Conservation (phyloP, 1,140 invertebrate genomes). For the Brachionus angularis region DNA sequence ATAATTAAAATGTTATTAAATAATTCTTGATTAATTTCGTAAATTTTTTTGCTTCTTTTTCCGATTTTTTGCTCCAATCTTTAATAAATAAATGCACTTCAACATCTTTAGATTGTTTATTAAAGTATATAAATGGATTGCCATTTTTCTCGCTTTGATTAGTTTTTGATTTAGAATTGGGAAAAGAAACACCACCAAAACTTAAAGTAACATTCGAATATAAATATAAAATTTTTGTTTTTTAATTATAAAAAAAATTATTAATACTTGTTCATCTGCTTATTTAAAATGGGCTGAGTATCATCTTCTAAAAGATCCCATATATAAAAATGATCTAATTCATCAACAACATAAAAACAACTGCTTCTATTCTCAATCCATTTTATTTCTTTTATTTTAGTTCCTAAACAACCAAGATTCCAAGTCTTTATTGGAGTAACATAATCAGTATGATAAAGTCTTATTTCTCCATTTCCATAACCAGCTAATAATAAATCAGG, state of each 20-base stretch:
- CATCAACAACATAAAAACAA: slow-evolving; percentile 33
- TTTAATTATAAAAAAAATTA: neutral
- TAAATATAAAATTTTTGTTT: neutral
- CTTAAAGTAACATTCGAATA: neutral
- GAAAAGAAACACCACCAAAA: neutral
- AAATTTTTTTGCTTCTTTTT: slow-evolving; percentile 41
- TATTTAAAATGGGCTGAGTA: slow-evolving; percentile 11
- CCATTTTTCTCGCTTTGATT: neutral
- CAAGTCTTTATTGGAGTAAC: slow-evolving; percentile 21
- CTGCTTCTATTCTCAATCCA: slow-evolving; percentile 26
- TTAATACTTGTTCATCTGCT: slow-evolving; percentile 3
- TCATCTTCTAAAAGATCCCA: slow-evolving; percentile 41
- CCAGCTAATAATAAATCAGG: slow-evolving; percentile 16
- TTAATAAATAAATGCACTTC: slow-evolving; percentile 27
- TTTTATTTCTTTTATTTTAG: slow-evolving; percentile 18
- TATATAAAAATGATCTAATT: slow-evolving; percentile 13
- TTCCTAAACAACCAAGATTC: slow-evolving; percentile 26
- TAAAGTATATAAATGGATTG: slow-evolving; percentile 27
- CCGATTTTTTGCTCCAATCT: slow-evolving; percentile 18
- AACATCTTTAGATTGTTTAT: slow-evolving; percentile 17
- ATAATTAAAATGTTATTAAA: slow-evolving; percentile 21
- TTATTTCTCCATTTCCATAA: slow-evolving; percentile 41
- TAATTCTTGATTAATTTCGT: slow-evolving; percentile 32
- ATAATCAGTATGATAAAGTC: slow-evolving; percentile 37
- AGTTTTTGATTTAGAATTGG: neutral